These are phyloP conservation scores for Campoplex capitator DNA, from an alignment of 2,888 invertebrate species.

Conservation along the genomic window DNA sequence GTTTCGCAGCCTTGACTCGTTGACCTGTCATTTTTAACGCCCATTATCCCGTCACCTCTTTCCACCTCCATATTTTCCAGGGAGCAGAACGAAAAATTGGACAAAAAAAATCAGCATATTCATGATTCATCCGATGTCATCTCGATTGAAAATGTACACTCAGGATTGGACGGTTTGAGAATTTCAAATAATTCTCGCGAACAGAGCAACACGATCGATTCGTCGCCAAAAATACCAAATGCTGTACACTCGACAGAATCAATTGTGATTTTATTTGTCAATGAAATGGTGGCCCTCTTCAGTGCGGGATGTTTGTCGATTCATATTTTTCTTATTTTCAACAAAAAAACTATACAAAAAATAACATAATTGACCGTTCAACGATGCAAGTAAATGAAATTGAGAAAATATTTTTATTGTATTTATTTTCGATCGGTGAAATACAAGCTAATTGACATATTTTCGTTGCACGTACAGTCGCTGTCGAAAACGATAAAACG, in stretches of 20 bases:
- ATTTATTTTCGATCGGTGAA: not conserved
- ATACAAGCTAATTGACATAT: not conserved
- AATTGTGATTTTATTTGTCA: conserved; percentile 28
- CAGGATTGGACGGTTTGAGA: not conserved
- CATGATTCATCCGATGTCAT: not conserved
- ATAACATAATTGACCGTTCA: not conserved
- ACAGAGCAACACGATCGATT: conserved; percentile 35
- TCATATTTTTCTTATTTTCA: not conserved
- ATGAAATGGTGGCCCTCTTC: too few relatives aligned
- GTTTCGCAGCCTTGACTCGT: conserved; percentile 18
- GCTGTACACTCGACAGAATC: conserved; percentile 24
- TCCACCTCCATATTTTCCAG: not conserved
- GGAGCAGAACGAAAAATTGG: not conserved
- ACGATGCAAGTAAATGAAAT: not conserved
- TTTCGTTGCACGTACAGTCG: not conserved
- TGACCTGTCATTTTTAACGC: not conserved
- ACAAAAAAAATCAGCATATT: conserved; percentile 1
- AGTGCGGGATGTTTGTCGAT: not conserved
- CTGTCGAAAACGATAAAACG: not conserved
- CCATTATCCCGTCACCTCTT: conserved; percentile 14
- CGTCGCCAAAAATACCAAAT: conserved; percentile 48
- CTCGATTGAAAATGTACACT: not conserved
- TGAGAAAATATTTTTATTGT: not conserved
- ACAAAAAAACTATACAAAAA: not conserved
- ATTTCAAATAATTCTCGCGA: not conserved